Conservation (phyloP, 2,113 vertebrate species). For the Chrysochloris asiatica region DNA sequence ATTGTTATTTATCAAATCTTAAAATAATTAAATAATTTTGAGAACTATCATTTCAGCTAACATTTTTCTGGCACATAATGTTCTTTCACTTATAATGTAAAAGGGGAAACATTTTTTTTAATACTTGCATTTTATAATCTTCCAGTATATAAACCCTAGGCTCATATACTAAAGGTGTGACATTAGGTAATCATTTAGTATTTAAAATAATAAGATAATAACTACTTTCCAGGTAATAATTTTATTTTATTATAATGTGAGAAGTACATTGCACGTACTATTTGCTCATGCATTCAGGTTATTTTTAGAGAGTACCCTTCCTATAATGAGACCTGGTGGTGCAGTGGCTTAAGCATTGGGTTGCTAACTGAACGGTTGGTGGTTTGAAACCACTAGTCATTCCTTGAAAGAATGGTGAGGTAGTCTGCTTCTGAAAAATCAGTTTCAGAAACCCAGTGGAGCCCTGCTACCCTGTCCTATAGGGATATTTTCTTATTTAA, state of each 20-base stretch:
- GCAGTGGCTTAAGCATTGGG: too few species aligned
- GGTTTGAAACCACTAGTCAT: too few species aligned
- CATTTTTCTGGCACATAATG: background rate
- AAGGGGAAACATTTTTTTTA: constrained; percentile 1
- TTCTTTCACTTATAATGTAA: constrained; percentile 10
- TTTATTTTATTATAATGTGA: background rate
- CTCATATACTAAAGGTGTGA: background rate
- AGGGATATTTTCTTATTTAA: background rate
- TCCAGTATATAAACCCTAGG: background rate
- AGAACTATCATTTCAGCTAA: background rate
- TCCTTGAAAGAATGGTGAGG: too few species aligned
- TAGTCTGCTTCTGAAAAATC: too few species aligned
- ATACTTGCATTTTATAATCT: background rate
- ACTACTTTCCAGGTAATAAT: too few species aligned
- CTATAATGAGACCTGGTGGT: background rate
- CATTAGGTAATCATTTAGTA: background rate
- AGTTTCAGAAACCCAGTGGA: too few species aligned
- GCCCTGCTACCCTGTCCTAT: too few species aligned
- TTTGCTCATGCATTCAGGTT: background rate
- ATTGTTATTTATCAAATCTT: too few species aligned
- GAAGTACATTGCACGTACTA: background rate
- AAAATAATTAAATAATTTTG: background rate
- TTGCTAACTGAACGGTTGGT: too few species aligned
- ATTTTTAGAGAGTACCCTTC: background rate
- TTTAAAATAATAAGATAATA: background rate